Percentiles rank a stretch among this genome's conserved stretches.
Conservation (phyloP, 92 coral and sea anemone species). For the Blastomussa wellsi region DNA sequence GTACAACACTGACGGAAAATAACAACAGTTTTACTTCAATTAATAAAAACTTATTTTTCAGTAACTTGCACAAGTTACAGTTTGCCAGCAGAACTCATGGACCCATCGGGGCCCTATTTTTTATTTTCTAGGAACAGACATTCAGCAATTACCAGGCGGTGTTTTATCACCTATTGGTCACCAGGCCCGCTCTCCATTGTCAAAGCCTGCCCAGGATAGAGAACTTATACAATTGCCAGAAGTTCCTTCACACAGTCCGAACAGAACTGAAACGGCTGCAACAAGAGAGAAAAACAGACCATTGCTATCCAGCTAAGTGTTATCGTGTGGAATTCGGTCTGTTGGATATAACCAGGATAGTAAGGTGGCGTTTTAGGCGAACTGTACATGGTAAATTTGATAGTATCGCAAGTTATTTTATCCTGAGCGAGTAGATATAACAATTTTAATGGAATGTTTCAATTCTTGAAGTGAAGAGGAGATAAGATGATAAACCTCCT, state of each 20-base stretch:
- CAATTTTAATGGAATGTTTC: neutral
- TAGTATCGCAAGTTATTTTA: neutral
- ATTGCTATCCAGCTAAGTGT: neutral
- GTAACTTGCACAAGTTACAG: too few relatives aligned
- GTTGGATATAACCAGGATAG: neutral
- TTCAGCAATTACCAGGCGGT: neutral
- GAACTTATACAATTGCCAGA: neutral
- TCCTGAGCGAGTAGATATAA: neutral
- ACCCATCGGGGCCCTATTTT: too few relatives aligned
- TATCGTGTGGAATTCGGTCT: neutral
- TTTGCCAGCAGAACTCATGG: too few relatives aligned
- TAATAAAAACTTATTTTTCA: too few relatives aligned
- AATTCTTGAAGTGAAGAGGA: neutral
- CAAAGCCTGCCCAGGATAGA: neutral
- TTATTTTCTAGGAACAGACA: neutral
- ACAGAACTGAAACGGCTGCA: neutral
- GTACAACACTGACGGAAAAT: too few relatives aligned
- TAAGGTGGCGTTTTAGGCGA: neutral
- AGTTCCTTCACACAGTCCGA: conserved; percentile 10
- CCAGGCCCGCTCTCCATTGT: neutral
- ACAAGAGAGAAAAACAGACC: conserved; percentile 2
- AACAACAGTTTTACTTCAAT: too few relatives aligned
- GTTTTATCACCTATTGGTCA: neutral
- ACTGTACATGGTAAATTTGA: neutral
- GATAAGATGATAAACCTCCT: neutral